Evolutionary conservation across 2,113 vertebrate genomes (phyloP), one percentile per base, ranked within the genome.

Genomic region (Hirundichthys speculiger): DNA sequence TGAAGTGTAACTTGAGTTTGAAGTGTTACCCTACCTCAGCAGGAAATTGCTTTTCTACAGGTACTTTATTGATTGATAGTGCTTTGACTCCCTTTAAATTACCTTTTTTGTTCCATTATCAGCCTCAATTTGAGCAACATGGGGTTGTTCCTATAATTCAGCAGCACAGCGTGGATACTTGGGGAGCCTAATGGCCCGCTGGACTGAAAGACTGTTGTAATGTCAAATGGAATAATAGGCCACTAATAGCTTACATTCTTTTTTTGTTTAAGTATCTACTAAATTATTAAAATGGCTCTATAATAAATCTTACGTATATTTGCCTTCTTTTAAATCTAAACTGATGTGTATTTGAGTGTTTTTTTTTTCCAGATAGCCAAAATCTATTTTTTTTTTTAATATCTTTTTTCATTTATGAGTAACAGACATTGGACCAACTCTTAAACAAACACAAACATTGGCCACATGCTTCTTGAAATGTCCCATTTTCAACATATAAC

Each of bases 11-110:
- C 69, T 61, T 68, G 72, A 67, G 65, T 71, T 51, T 30, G 43
- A 86, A 77, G 77, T 76, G 85, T 77, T 61, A 40, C 20, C 38
- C 12, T 51, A 25, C 27, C 65, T 22, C 40, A 38, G 75, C 80
- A 81, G 85, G 87, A 86, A 86, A 81, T 86, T 84, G 70, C 73
- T 82, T 78, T 77, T 83, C 72, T 74, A n/a, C 55, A 65, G 58
- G 52, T 51, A 39, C 43, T 64, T 49, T 25, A 54, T 60, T 62
- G 56, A 25, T 14, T 64, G 41, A 60, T 69, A 55, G 43, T 62
- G 45, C 65, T 74, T 73, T 64, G 19, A 8, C 59, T 70, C 13
- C 48, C 51, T 60, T 20, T 55, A 62, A 0, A 78, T 52, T 47
- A 50, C 27, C 49, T 45, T 4, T 24, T 71, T 60, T 60, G 42